Percentiles rank a stretch among this genome's conserved stretches.
These are phyloP conservation scores for Beroe forskalii DNA, from an alignment of 37 sponge, comb jelly and placozoan genomes.

Conservation along the genomic window DNA sequence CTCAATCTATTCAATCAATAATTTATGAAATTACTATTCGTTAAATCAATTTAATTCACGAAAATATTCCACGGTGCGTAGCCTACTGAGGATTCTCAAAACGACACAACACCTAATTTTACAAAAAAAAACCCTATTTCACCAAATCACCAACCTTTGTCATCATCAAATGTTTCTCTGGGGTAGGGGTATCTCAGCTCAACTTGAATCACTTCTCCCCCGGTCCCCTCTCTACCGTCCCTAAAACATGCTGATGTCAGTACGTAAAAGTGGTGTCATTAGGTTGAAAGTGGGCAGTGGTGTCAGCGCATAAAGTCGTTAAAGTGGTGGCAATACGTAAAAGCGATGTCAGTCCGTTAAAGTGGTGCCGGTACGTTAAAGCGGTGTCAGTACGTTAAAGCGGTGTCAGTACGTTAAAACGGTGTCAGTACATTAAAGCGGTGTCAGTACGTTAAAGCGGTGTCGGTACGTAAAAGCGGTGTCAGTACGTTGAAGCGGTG, in stretches of 20 bases:
- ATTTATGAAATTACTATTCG: no score
- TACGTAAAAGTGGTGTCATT: background rate
- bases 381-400: background rate
- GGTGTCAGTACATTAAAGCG: background rate
- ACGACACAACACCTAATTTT: no score
- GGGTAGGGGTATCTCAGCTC: conserved; percentile 60
- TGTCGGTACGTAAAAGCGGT: background rate
- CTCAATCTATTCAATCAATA: no score
- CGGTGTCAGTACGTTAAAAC: background rate
- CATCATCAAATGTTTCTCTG: background rate
- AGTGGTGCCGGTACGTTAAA: background rate
- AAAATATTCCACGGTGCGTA: no score
- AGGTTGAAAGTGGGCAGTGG: background rate
- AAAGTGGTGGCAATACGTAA: background rate
- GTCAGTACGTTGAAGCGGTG: background rate
- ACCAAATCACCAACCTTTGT: no score
- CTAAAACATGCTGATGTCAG: no score
- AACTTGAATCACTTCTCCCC: background rate
- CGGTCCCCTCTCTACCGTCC: background rate
- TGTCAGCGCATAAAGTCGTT: background rate
- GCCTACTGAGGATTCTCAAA: no score
- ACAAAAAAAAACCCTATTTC: no score
- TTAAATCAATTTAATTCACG: no score
- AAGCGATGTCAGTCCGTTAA: background rate
- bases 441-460: background rate